phyloP scores from a whole-genome alignment of 1,140 invertebrate species.

The Ceratosolen solmsi region DNA sequence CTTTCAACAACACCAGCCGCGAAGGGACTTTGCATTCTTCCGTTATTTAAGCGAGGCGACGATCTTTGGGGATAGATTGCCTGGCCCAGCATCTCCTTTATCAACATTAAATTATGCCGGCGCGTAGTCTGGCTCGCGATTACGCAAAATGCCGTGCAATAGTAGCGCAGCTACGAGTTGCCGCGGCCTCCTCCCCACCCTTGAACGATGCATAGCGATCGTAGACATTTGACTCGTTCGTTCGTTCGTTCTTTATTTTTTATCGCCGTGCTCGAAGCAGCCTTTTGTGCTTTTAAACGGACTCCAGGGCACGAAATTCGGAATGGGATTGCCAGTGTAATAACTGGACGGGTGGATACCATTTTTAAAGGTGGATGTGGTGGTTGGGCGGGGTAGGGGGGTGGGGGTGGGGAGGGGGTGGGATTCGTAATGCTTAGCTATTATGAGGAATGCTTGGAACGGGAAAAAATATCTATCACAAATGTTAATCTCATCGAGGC shows the following conservation, averaged over 20 bases:
- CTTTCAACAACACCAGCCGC: no score
- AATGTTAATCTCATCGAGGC: not conserved
- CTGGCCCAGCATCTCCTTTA: not conserved
- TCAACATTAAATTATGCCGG: conserved; percentile 35
- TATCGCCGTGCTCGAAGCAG: not conserved
- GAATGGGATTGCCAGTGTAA: not conserved
- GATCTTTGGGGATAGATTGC: no score
- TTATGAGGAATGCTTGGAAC: not conserved
- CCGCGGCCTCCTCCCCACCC: no score
- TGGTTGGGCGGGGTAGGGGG: no score
- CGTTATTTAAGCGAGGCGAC: no score
- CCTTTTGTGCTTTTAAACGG: not conserved
- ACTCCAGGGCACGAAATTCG: not conserved
- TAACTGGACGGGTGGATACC: not conserved
- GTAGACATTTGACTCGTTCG: not conserved
- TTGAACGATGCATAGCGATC: no score
- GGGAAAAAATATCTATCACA: not conserved
- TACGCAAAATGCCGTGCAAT: no score
- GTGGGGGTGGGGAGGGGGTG: not conserved
- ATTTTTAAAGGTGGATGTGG: not conserved
- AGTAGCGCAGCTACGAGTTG: no score
- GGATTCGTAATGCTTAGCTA: not conserved
- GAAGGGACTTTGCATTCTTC: not conserved
- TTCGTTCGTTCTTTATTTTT: not conserved
- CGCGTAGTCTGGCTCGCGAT: no score